Evolutionary conservation across 1,140 invertebrate species (phyloP), one percentile per base, ranked within the genome.

Genomic region (Bombus huntii): DNA sequence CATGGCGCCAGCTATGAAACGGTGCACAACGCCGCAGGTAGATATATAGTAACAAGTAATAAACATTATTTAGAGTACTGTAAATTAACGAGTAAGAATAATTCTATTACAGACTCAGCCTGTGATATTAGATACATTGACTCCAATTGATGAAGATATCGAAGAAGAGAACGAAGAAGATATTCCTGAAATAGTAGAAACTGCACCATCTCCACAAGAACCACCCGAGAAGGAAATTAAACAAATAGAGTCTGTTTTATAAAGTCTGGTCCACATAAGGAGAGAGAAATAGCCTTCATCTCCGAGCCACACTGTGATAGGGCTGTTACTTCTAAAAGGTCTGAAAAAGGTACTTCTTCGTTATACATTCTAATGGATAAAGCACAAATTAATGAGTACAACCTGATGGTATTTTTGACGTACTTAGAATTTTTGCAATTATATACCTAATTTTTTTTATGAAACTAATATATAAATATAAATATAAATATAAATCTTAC

Each of bases 141-240:
- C 97, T 44, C 97, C 97, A 37, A 98, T 98, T 59, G 97, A 97
- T 91, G 97, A 98, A 92, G 97, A 98, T 91, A 96, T 97, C 80
- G 97, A 97, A 88, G 97, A 98, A 91, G 97, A 97, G 92, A 96
- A 96, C n/a, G 97, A 97, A 47, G 97, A 97, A 66, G 97, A 97
- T 90, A 95, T 96, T 91, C 96, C 96, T 37, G 96, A 96, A 92
- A 97, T 97, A 82, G 95, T 97, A 39, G 96, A 97, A 94, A 97
- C 96, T 28, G 96, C 96, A 75, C 96, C 96, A 75, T 97, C 96
- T 81, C 96, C 96, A 44, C 94, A 93, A 79, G 94, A 95, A 47
- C 93, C 89, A 75, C 94, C 92, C 42, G 96, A 96, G 81, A 96
- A 96, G 82, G 96, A 97, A 93, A 96, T 97, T 74, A 96, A 96